Evolutionary conservation across 2,113 vertebrate species (phyloP).

Genomic region (Theristicus caerulescens): DNA sequence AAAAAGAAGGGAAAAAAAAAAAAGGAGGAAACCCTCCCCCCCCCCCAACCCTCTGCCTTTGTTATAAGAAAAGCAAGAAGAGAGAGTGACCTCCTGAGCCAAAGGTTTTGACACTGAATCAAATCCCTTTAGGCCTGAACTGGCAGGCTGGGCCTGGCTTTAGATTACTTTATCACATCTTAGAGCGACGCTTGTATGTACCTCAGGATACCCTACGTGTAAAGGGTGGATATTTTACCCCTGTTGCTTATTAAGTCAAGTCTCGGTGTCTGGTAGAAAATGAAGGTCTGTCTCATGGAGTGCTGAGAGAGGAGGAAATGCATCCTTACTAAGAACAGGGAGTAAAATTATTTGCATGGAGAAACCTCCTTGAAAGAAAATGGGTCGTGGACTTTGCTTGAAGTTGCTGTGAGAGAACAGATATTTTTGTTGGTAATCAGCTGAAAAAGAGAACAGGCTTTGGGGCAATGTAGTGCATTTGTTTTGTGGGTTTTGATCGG

Average conservation of each 20-base stretch:
- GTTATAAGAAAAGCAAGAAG: constrained; percentile 89
- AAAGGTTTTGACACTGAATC: constrained; percentile 98
- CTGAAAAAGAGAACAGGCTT: neutral
- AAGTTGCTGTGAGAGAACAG: neutral
- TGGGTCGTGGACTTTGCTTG: neutral
- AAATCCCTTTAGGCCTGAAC: constrained; percentile 96
- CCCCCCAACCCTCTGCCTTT: constrained; percentile 76
- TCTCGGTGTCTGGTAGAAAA: constrained; percentile 81
- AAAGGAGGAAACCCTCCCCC: constrained; percentile 32
- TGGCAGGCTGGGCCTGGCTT: constrained; percentile 84
- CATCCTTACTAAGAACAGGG: neutral
- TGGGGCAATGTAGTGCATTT: fast-evolving
- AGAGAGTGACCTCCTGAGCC: constrained; percentile 89
- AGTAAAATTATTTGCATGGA: neutral
- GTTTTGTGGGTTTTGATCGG: neutral
- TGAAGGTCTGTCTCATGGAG: constrained; percentile 67
- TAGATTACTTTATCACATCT: constrained; percentile 96
- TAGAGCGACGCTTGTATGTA: constrained; percentile 80
- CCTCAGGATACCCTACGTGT: constrained; percentile 80
- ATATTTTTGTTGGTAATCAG: neutral
- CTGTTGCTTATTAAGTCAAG: constrained; percentile 85
- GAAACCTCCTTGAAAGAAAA: neutral
- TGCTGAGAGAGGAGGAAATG: neutral
- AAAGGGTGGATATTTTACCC: constrained; percentile 81
- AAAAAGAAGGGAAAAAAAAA: neutral